Conservation (phyloP, 2,113 vertebrate genomes). For the Fulica atra region DNA sequence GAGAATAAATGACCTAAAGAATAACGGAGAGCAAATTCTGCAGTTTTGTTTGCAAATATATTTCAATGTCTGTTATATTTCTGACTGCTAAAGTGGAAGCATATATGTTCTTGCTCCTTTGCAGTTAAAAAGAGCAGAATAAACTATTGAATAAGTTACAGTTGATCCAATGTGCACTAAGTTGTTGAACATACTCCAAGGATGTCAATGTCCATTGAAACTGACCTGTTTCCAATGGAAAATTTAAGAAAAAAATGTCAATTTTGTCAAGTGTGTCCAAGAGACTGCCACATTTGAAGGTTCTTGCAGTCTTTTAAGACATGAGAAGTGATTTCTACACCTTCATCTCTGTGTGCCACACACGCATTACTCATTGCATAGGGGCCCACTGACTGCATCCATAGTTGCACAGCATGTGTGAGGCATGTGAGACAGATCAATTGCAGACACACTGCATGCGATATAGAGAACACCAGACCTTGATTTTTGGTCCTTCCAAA, state of each 20-base stretch:
- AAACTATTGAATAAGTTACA: neutral
- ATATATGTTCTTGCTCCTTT: neutral
- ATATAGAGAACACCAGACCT: neutral
- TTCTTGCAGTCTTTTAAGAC: neutral
- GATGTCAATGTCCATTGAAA: neutral
- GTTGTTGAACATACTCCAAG: neutral
- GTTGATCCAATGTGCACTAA: neutral
- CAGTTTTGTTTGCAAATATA: neutral
- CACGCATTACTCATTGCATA: neutral
- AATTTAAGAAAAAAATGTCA: neutral
- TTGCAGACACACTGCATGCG: rapidly evolving
- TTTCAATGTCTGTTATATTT: neutral
- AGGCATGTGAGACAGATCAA: neutral
- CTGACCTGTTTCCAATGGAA: neutral
- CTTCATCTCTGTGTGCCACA: no score
- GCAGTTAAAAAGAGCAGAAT: neutral
- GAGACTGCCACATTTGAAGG: neutral
- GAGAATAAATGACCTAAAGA: neutral
- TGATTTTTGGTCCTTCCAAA: neutral
- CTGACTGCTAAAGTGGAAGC: neutral
- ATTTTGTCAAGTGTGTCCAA: neutral
- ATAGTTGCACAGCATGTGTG: neutral
- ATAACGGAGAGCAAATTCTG: neutral
- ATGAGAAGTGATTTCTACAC: neutral
- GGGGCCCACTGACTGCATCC: neutral